Base-by-base conservation (phyloP, 2,888 invertebrate genomes). In the Salticus scenicus region DNA sequence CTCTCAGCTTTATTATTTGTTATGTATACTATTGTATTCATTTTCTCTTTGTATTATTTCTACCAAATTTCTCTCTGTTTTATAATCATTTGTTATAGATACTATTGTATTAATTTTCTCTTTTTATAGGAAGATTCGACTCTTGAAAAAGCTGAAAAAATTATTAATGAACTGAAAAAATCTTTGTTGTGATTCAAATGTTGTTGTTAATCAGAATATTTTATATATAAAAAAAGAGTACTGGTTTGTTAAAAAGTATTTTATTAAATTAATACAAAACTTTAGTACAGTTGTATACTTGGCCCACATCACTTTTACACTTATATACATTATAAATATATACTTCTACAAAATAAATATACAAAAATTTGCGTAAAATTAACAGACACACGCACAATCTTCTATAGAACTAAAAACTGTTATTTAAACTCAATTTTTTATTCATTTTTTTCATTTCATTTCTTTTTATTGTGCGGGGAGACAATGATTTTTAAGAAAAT, bases 71-170 rank as follows among this genome's bases (percentile, higher is more conserved):
- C n/a, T n/a, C n/a, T n/a, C n/a, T n/a, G n/a, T n/a, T n/a, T n/a
- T n/a, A n/a, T n/a, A n/a, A n/a, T n/a, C n/a, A n/a, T n/a, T n/a
- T n/a, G n/a, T n/a, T n/a, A n/a, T n/a, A n/a, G n/a, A n/a, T n/a
- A n/a, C n/a, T n/a, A n/a, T n/a, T n/a, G n/a, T n/a, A n/a, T n/a
- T n/a, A n/a, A 63, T 31, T 31, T 63, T 70, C 47, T 75, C 63
- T 57, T 66, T 74, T 84, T 82, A 27, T 30, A 88, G 88, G 87
- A 88, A 51, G 91, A 91, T 83, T 88, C 88, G 67, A 92, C 92
- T 28, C 88, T 92, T 64, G 89, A 90, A 10, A 89, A 90, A 72
- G 91, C 91, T 33, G 90, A 89, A 37, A 88, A 90, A 57, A 90
- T 92, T 51, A 78, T 89, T 27, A 84, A 86, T 51, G 81, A 88